Base-by-base conservation (phyloP, 2,797 vertebrate genomes). In the Eutrigla gurnardus region DNA sequence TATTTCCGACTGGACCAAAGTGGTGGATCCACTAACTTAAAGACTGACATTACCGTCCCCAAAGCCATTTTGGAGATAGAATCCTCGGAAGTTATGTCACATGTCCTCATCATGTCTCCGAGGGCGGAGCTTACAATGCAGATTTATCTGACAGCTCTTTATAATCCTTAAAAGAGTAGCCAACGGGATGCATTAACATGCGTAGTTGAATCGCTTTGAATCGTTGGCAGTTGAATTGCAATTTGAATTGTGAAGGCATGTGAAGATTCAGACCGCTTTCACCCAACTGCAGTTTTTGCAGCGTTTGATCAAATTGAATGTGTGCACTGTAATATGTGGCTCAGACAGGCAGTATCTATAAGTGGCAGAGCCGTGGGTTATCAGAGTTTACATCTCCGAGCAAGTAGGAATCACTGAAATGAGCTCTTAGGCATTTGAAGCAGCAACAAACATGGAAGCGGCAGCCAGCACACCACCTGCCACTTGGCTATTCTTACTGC, bases 371-470 rank as follows among this genome's bases (percentile, higher is more conserved):
- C 61, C 36, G 35, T 46, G 12, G 33, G 65, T 18, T 37, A 18
- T 40, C 13, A 12, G 32, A 60, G 32, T 61, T 61, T 63, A 70
- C 36, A 62, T 71, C 39, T 77, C 47, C 54, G 66, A 74, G 62
- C 69, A 58, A 59, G 62, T 18, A 55, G 37, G 6, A 70, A 37
- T 50, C 75, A 50, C 42, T 80, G 11, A 74, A 70, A 58, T 77
- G 63, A 78, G 36, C 55, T 66, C 54, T 78, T 66, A 33, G 42
- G 43, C 57, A 65, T 77, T 80, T 77, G 61, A 81, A 82, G 54
- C 54, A 47, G 42, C 66, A 80, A 60, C 68, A 87, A 74, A 76
- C 47, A 12, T n/a, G 33, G 57, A 70, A 68, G 73, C 60, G 18
- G 18, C 39, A 70, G 68, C 71, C 82, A 82, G 66, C 57, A 53